These are phyloP conservation scores for Pilophorus perplexus DNA, from an alignment of 2,888 invertebrate species.

Conservation along the genomic window DNA sequence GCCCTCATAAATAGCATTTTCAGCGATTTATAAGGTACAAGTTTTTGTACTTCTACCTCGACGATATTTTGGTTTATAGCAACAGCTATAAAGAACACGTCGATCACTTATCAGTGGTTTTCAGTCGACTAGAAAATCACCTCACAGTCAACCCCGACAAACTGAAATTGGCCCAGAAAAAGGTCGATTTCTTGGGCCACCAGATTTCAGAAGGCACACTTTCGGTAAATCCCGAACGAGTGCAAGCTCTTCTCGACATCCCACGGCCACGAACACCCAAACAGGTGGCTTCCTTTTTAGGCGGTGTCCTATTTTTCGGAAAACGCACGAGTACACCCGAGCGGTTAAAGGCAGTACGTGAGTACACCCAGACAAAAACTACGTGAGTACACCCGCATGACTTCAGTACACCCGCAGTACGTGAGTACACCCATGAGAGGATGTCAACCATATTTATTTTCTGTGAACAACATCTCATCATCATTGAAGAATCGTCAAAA, in stretches of 20 bases:
- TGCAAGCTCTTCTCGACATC: slow-evolving; percentile 4
- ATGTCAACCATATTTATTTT: no score
- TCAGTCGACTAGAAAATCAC: slow-evolving; percentile 43
- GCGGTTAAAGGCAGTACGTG: no score
- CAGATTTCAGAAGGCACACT: slow-evolving; percentile 23
- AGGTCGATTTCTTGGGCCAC: slow-evolving; percentile 39
- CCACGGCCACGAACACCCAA: slow-evolving; percentile 17
- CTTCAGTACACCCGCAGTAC: no score
- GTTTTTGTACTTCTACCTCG: slow-evolving; percentile 43
- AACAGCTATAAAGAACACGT: slow-evolving; percentile 39
- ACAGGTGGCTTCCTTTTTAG: slow-evolving; percentile 19
- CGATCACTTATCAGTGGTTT: slow-evolving; percentile 31
- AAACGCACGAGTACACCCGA: no score
- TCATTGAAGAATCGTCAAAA: no score
- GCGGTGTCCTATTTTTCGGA: slow-evolving; percentile 18
- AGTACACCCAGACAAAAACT: no score
- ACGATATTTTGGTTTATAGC: slow-evolving; percentile 42
- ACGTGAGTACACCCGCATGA: no score
- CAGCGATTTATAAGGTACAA: slow-evolving; percentile 42
- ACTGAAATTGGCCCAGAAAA: slow-evolving; percentile 26
- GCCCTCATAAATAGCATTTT: slow-evolving; percentile 41
- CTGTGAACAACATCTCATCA: no score
- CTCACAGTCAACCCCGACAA: slow-evolving; percentile 48
- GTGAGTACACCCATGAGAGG: no score
- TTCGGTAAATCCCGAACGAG: neutral